Conservation (phyloP, 2,888 invertebrate genomes). For the Chrysolina americana region DNA sequence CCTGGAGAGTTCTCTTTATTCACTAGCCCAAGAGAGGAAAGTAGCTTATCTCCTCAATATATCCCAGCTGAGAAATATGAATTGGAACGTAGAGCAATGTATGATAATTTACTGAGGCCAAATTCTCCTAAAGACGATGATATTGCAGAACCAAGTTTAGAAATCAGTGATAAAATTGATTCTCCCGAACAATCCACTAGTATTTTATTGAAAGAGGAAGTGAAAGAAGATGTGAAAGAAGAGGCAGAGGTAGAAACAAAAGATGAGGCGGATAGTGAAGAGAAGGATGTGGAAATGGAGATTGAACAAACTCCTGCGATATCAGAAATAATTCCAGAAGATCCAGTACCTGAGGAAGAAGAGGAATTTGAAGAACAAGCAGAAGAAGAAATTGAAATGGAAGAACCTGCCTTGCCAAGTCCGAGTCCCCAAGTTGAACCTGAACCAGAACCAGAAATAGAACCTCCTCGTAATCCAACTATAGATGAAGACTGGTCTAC, state of each 20-base stretch:
- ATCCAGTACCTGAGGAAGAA: conserved; percentile 46
- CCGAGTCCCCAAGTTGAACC: conserved; percentile 21
- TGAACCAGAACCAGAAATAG: conserved; percentile 21
- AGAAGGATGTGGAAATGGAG: conserved; percentile 36
- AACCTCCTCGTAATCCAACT: conserved; percentile 45
- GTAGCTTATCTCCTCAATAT: conserved; percentile 67
- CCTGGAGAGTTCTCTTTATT: conserved; percentile 63
- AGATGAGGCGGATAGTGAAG: conserved; percentile 31
- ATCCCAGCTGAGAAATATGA: conserved; percentile 70
- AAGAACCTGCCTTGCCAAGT: conserved; percentile 28
- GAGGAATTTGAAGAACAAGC: conserved; percentile 40
- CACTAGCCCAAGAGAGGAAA: conserved; percentile 65
- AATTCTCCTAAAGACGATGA: conserved; percentile 57
- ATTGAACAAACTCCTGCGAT: conserved; percentile 22
- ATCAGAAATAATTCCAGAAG: conserved; percentile 7
- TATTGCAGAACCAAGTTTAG: conserved; percentile 38
- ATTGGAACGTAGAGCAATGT: conserved; percentile 68
- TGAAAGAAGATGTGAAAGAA: background rate
- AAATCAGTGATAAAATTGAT: conserved; percentile 51
- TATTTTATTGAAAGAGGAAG: conserved; percentile 16
- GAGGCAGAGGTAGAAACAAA: conserved; percentile 45
- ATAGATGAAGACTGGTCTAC: conserved; percentile 62
- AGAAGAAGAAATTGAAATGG: conserved; percentile 36
- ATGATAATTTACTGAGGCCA: conserved; percentile 67
- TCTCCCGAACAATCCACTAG: background rate